Evolutionary conservation across 2,113 vertebrate species (phyloP).

Genomic region (Vanacampus margaritifer): DNA sequence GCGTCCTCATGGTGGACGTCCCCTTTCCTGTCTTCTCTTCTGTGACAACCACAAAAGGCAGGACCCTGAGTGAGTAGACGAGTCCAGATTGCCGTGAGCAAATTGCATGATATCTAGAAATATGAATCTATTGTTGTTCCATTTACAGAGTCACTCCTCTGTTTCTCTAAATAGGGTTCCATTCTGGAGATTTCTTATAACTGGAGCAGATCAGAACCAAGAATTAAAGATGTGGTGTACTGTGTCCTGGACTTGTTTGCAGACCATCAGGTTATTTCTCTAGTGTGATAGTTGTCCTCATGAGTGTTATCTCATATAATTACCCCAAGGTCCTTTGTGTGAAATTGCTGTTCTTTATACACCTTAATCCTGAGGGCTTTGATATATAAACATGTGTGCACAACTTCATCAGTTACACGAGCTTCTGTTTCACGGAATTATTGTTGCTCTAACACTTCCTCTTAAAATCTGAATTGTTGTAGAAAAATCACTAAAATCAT

Average conservation of each 20-base stretch:
- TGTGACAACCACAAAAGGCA: conserved; percentile 99
- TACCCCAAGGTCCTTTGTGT: neutral
- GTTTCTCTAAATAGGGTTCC: conserved; percentile 77
- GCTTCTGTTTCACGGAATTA: too few relatives aligned
- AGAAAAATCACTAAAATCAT: neutral
- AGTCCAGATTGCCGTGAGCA: neutral
- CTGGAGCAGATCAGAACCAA: conserved; percentile 93
- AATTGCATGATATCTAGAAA: neutral
- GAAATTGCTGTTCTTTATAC: neutral
- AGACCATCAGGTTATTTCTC: conserved; percentile 82
- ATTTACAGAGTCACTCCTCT: neutral
- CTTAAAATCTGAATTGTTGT: neutral
- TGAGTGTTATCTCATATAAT: neutral
- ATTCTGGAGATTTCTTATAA: conserved; percentile 97
- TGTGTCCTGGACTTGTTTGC: conserved; percentile 95
- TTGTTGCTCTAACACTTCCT: too few relatives aligned
- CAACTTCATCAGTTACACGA: too few relatives aligned
- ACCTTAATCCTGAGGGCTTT: too few relatives aligned
- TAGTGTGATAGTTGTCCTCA: neutral
- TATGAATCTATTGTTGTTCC: neutral
- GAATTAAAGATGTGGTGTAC: conserved; percentile 99
- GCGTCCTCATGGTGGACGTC: conserved; percentile 87
- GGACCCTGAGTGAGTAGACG: conserved; percentile 89
- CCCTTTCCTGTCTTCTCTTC: conserved; percentile 94
- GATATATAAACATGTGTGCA: too few relatives aligned